These are phyloP conservation scores for Pelusios castaneus DNA, from an alignment of 2,113 vertebrate species.

Conservation along the genomic window DNA sequence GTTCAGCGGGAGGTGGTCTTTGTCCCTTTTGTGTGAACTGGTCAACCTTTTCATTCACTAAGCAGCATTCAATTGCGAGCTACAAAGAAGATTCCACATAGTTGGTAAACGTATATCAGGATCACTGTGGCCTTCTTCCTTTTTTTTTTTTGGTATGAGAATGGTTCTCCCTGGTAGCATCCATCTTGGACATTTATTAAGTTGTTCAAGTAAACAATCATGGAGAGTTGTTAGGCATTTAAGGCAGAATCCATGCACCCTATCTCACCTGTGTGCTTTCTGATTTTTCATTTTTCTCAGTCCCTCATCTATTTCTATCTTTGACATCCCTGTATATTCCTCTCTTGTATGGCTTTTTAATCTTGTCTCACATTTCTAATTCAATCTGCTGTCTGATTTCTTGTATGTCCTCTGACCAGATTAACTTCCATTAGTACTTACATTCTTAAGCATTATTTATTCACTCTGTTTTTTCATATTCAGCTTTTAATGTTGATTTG, in stretches of 20 bases:
- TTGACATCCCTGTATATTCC: not conserved
- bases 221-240: not conserved
- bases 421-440: not conserved
- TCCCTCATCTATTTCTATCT: not conserved
- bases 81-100: not conserved
- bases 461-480: not conserved
- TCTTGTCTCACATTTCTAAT: not conserved
- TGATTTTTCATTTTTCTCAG: not conserved
- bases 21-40: not conserved
- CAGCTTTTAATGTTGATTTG: not conserved
- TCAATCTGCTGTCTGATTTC: too few species aligned
- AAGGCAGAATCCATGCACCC: not conserved
- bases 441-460: not conserved
- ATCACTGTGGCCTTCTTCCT: not conserved
- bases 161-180: not conserved
- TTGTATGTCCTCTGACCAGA: not conserved
- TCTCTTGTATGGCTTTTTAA: not conserved
- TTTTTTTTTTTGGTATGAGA: too few species aligned
- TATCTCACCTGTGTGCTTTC: not conserved
- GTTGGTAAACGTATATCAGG: not conserved
- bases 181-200: not conserved
- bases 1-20: not conserved
- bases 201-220: not conserved
- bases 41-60: not conserved
- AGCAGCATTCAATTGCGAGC: not conserved